Base-by-base conservation (phyloP, 2,113 vertebrate species). In the Psittacara wagleri region DNA sequence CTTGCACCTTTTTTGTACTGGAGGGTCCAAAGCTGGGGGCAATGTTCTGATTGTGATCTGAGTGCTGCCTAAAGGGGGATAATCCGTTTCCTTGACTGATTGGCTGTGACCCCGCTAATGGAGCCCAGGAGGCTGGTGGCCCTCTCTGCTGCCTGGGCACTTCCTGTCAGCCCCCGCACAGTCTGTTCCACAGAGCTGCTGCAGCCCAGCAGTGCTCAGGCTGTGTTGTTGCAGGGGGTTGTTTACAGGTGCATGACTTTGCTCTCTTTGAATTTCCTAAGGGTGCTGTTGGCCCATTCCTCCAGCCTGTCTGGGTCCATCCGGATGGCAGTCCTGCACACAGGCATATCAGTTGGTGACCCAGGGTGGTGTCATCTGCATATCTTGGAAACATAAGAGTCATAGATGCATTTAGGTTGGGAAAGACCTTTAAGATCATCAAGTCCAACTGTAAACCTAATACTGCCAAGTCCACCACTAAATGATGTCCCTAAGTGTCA, bases 191-290 rank as follows among this genome's bases (percentile, higher is more conserved):
- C 22, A 39, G 17, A 33, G 29, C 33, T 43, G 33, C 64, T 64
- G 29, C 59, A 77, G n/a, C 33, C 35, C 0, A 0, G 19, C 29
- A 3, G 5, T 19, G 9, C 39, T 17, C 33, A 74, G 64, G 8
- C 44, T 55, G 15, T 39, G 11, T 22, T 0, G 0, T 35, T 64
- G 11, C 14, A 43, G 6, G 14, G 2, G 4, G 1, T 11, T 33
- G 13, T 46, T 88, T 54, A 27, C 22, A 49, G 18, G 11, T 13
- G 8, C 22, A 73, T n/a, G 31, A 23, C 28, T 80, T 68, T 27
- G 11, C 2, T 19, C 31, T 54, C 3, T 0, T 7, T 73, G 18
- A 61, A n/a, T 41, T 77, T 33, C 11, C 0, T 68, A 18, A 29
- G 14, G 7, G 13, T 87, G 25, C 19, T 25, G 13, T 9, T 91